Evolutionary conservation across 2,113 vertebrate genomes (phyloP).

Genomic region (Cryptomyrus ogoouensis): DNA sequence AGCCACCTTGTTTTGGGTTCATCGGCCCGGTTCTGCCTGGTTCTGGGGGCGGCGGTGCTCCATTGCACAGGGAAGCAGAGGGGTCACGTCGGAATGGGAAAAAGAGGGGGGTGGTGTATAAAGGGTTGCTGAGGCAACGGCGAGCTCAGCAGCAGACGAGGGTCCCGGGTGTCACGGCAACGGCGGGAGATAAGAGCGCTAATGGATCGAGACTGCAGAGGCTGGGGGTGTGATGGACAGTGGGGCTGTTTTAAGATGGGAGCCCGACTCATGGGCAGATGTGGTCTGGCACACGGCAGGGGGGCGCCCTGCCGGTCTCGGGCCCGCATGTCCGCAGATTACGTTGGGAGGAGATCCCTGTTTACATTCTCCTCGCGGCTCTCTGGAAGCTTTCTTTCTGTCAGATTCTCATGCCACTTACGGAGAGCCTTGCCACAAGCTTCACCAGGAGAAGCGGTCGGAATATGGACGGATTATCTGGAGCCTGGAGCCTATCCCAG

Average conservation of each 20-base stretch:
- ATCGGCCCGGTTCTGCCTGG: constrained; percentile 10
- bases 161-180: constrained; percentile 8
- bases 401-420: not conserved
- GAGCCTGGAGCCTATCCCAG: not conserved
- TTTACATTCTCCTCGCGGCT: not conserved
- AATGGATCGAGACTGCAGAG: constrained; percentile 9
- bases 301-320: not conserved
- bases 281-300: not conserved
- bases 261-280: not conserved
- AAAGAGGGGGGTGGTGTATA: constrained; percentile 30
- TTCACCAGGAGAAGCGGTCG: not conserved
- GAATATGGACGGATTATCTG: not conserved
- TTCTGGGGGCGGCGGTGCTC: not conserved
- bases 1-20: not conserved
- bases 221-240: constrained; percentile 10
- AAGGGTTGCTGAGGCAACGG: constrained; percentile 54
- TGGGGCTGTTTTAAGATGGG: not conserved
- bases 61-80: not conserved
- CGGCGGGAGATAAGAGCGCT: constrained; percentile 9
- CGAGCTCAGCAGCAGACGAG: constrained; percentile 17
- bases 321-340: not conserved
- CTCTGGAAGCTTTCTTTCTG: not conserved
- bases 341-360: not conserved
- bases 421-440: not conserved
- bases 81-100: not conserved